Base-by-base conservation (phyloP, 2,113 vertebrate species). In the Eulemur macaco region DNA sequence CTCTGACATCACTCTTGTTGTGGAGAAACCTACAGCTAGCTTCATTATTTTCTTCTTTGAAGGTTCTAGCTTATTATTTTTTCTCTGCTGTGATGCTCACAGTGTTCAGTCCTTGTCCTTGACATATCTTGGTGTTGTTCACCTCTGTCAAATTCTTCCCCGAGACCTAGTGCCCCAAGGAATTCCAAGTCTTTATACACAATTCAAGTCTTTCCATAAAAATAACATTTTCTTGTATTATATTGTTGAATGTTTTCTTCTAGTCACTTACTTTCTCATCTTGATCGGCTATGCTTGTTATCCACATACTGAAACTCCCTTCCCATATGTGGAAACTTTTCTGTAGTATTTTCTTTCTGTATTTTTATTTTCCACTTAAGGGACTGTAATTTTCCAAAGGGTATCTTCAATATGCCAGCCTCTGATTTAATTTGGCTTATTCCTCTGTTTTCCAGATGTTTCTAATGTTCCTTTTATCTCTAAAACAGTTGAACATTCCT, bases 321-420 rank as follows among this genome's bases (percentile, higher is more conserved):
- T 1, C 25, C 1, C 25, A 0, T 0, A 3, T 3, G 8, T 34
- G 8, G 12, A 47, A 37, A 42, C 14, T 34, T 42, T 23, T 47
- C 7, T 27, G 74, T 13, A 8, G 37, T 9, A 42, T 42, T 42
- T 42, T 42, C 6, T 42, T 42, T 42, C 42, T 42, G 74, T 25
- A n/a, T 34, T 29, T 5, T 6, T 25, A 39, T 25, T 54, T 45
- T 45, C 34, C 3, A 13, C 18, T 31, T 23, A 45, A 68, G 29
- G 23, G 8, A 20, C 9, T 11, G 4, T 25, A 20, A 1, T 47
- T 37, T 45, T 50, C 15, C 15, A 17, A 29, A 58, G 27, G 9
- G 1, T 9, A 31, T 76, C 15, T 39, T 45, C 29, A 34, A 1
- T 21, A 23, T 0, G 2, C 5, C 27, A 45, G 27, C 63, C 18